Base-by-base conservation (phyloP, 2,113 vertebrate species). In the Tragelaphus strepsiceros region DNA sequence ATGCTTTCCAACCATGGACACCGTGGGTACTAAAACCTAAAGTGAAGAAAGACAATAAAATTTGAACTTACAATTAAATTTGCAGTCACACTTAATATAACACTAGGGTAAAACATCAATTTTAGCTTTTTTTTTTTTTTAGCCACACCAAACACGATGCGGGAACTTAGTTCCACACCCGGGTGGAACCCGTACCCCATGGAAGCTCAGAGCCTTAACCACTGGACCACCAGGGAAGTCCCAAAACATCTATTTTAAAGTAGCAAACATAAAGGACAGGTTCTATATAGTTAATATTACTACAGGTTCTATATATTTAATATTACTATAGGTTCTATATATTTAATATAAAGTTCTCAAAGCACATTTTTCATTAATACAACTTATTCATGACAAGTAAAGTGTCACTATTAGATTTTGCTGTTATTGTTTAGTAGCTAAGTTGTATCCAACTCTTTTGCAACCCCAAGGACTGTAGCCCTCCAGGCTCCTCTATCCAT, bases 1-100 rank as follows among this genome's bases (percentile, higher is more conserved):
- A 96, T 99, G 99, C 97, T 99, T 99, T 97, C 99, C 99, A 98
- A 99, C 99, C 98, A 99, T 99, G 46, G 99, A 98, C 97, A 99
- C 98, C 19, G 99, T 99, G 32, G 99, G 99, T 95, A 99, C 98
- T 97, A 99, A 99, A 6, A 99, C 99, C 99, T 99, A 97, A 24
- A 83, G 86, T 95, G 80, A 96, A n/a, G 2, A 98, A 81, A 97
- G 2, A 2, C 49, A 92, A 83, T 39, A 88, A 97, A 85, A 88
- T 93, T 95, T 24, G 2, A 96, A n/a, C 12, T 56, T 26, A 6
- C 5, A 94, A 93, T 91, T 97, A 95, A 90, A 82, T 62, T 95
- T 82, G 39, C 54, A 64, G 39, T 59, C 16, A 64, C 1, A 2
- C 53, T 90, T 96, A 88, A 91, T n/a, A 6, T 80, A 74, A 96